phyloP scores from a whole-genome alignment of 2,113 vertebrate species.

The Myanophis thanlyinensis region DNA sequence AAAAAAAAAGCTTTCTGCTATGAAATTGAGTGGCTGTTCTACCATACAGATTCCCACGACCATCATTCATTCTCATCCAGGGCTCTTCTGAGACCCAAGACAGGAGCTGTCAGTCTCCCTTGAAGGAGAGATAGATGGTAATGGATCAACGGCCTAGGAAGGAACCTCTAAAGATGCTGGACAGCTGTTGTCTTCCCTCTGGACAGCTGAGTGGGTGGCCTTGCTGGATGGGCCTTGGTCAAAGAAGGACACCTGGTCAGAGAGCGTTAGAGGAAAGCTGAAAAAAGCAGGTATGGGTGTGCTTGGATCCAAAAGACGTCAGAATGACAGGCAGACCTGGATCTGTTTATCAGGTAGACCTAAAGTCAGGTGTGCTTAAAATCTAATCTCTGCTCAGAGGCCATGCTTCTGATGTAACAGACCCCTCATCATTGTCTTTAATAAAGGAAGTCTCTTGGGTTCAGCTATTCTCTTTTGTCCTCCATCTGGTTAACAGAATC shows the following conservation, averaged over 20 bases:
- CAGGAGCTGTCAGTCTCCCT: neutral
- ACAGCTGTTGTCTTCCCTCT: neutral
- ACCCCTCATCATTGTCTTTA: too few species aligned
- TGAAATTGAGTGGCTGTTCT: neutral
- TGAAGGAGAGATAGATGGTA: neutral
- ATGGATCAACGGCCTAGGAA: neutral
- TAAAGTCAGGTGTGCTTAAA: too few species aligned
- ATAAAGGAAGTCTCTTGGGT: neutral
- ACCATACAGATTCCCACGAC: neutral
- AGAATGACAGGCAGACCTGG: neutral
- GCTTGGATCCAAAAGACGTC: neutral
- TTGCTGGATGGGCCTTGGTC: neutral
- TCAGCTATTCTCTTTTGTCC: neutral
- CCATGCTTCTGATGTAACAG: neutral
- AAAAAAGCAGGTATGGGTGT: neutral
- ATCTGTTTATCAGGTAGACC: rapidly evolving
- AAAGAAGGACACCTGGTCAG: neutral
- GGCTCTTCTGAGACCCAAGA: neutral
- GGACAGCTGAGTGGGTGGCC: neutral
- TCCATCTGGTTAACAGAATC: rapidly evolving
- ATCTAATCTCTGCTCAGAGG: neutral
- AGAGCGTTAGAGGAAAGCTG: neutral
- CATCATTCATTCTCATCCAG: neutral
- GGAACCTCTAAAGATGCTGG: neutral
- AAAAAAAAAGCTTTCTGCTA: neutral